phyloP scores from a whole-genome alignment of 2,888 invertebrate species.

The Silvanus unidentatus region DNA sequence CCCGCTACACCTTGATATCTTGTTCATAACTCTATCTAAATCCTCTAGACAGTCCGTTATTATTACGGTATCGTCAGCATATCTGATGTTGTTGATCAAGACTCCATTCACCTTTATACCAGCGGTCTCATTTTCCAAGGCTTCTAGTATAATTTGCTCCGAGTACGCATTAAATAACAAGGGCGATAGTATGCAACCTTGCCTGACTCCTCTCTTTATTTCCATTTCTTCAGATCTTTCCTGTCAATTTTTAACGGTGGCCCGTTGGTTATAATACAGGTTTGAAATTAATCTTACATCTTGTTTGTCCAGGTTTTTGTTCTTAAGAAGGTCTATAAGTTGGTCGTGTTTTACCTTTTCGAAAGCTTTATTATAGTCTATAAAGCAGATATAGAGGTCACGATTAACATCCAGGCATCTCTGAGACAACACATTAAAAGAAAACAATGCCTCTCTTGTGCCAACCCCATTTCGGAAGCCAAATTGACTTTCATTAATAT shows the following conservation, averaged over 20 bases:
- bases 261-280: slow-evolving; percentile 4
- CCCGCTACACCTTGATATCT: too few relatives aligned
- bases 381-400: slow-evolving; percentile 4
- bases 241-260: too few relatives aligned
- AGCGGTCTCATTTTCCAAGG: background rate
- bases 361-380: slow-evolving; percentile 6
- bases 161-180: background rate
- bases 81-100: slow-evolving; percentile 3
- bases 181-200: slow-evolving; percentile 8
- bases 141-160: background rate
- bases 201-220: slow-evolving; percentile 8
- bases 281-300: slow-evolving; percentile 4
- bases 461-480: slow-evolving; percentile 17
- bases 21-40: background rate
- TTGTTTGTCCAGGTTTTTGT: slow-evolving; percentile 9
- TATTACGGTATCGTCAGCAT: slow-evolving; percentile 11
- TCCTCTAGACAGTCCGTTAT: slow-evolving; percentile 7
- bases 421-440: slow-evolving; percentile 14
- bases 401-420: slow-evolving; percentile 11
- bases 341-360: slow-evolving; percentile 7
- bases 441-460: slow-evolving; percentile 18
- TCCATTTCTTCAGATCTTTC: slow-evolving; percentile 6
- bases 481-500: slow-evolving; percentile 20
- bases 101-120: slow-evolving; percentile 5
- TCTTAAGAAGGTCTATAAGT: background rate